Conservation (phyloP, 2,797 vertebrate species). For the Argentina silus region DNA sequence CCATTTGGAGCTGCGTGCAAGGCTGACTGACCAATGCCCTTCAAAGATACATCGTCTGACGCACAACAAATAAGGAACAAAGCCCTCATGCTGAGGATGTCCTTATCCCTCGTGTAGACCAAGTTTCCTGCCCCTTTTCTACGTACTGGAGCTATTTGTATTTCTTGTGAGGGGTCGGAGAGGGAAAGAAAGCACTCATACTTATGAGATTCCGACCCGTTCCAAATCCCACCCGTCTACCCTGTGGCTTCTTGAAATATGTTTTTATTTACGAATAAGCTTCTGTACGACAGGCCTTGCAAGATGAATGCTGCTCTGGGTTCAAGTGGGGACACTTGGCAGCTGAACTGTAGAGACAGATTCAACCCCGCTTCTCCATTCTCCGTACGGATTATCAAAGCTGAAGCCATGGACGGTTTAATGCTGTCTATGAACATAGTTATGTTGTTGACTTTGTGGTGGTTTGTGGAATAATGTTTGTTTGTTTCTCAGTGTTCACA, state of each 20-base stretch:
- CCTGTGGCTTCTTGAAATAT: constrained; percentile 8
- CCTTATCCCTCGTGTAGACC: background rate
- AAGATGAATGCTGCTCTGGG: background rate
- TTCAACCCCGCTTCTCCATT: background rate
- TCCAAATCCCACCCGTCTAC: background rate
- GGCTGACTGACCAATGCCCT: background rate
- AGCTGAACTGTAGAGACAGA: too few species aligned
- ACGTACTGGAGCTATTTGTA: background rate
- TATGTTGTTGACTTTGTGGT: background rate
- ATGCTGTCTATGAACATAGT: background rate
- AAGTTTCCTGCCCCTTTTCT: too few species aligned
- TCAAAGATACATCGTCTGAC: background rate
- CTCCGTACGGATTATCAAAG: background rate
- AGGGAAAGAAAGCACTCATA: background rate
- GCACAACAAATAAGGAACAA: background rate
- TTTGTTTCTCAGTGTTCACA: constrained; percentile 83
- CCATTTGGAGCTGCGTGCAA: constrained; percentile 19
- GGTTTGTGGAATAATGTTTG: background rate
- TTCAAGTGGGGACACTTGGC: background rate
- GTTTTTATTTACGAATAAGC: background rate
- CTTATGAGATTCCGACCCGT: background rate
- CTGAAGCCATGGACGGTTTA: background rate
- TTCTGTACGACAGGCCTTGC: background rate
- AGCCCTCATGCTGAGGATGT: background rate
- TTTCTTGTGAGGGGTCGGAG: background rate